These are phyloP conservation scores for Myrmecophaga tridactyla DNA, from an alignment of 2,113 vertebrate species.

Conservation along the genomic window DNA sequence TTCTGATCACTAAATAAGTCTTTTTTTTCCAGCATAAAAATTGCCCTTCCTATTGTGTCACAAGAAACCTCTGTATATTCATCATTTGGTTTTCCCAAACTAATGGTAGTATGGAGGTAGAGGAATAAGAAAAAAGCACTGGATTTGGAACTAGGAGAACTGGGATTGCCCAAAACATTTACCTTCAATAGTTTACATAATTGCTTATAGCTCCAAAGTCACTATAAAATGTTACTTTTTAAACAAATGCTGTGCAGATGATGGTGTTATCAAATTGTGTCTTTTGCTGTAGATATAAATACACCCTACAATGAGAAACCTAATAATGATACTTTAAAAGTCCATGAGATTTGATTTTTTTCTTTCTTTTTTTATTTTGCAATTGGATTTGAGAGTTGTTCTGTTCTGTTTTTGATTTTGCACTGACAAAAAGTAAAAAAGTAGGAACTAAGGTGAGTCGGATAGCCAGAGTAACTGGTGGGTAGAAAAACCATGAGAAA, in stretches of 20 bases:
- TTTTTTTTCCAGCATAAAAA: background rate
- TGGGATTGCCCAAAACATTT: background rate
- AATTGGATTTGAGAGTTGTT: background rate
- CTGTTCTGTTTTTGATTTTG: background rate
- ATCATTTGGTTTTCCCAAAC: background rate
- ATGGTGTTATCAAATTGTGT: background rate
- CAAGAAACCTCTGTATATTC: background rate
- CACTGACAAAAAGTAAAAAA: background rate
- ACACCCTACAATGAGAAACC: constrained; percentile 12
- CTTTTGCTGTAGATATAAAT: background rate
- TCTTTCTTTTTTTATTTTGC: background rate
- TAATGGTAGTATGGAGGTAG: background rate
- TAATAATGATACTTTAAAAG: background rate
- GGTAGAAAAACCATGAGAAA: background rate
- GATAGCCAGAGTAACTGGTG: background rate
- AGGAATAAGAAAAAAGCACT: background rate
- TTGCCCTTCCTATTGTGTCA: background rate
- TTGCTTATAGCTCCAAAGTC: background rate
- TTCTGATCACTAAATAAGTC: background rate
- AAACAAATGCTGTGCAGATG: background rate
- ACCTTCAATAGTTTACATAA: background rate
- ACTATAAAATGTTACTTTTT: background rate
- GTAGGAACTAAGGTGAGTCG: background rate
- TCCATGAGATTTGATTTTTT: background rate
- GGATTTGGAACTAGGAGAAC: background rate